Evolutionary conservation across 2,888 invertebrate species (phyloP).

Genomic region (Orthosia incerta): DNA sequence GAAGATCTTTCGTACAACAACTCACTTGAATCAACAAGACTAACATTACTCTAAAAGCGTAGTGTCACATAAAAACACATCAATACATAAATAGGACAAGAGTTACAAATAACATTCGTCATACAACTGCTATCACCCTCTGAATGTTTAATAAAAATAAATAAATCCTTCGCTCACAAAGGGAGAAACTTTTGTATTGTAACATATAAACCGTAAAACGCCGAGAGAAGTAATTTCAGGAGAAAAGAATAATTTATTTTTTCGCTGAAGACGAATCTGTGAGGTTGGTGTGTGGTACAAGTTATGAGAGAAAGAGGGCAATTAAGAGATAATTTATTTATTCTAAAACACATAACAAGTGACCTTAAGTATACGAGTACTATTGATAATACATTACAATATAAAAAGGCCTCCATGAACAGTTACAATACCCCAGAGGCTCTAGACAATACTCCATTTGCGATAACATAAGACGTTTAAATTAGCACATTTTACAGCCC

Average conservation of each 20-base stretch:
- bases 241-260: constrained; percentile 66
- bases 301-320: background rate
- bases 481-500: too few relatives aligned
- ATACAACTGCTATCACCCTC: constrained; percentile 37
- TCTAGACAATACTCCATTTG: too few relatives aligned
- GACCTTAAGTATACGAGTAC: too few relatives aligned
- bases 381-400: too few relatives aligned
- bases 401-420: too few relatives aligned
- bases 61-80: constrained; percentile 6
- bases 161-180: constrained; percentile 44
- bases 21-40: background rate
- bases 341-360: too few relatives aligned
- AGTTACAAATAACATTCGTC: constrained; percentile 37
- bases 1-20: too few relatives aligned
- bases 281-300: constrained; percentile 23
- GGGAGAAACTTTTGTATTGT: constrained; percentile 52
- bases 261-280: constrained; percentile 58
- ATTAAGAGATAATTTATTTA: background rate
- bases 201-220: constrained; percentile 57
- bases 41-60: background rate
- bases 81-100: constrained; percentile 11
- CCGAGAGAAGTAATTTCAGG: constrained; percentile 61
- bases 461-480: too few relatives aligned
- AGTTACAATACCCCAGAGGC: too few relatives aligned
- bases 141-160: constrained; percentile 53